Evolutionary conservation across 2,888 invertebrate species (phyloP), one percentile per base, ranked within the genome.

Genomic region (Acanthococcus lagerstroemiae): DNA sequence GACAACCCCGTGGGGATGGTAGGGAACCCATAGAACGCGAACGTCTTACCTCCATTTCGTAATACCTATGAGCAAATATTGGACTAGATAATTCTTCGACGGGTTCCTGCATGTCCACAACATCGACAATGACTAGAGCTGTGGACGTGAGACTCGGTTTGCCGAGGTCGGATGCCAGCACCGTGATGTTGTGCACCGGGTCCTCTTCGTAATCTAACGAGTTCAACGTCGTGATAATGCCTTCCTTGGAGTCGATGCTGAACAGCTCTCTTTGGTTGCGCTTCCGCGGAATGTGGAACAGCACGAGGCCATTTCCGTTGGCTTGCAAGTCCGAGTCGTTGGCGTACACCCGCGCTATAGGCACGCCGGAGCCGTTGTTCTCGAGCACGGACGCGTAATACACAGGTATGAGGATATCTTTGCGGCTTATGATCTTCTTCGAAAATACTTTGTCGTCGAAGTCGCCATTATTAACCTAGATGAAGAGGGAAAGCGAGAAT

Each of bases 141-240:
- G 87, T 87, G 0, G 90, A 86, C 67, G 87, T 89, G 3, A 88
- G 78, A 71, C 89, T 86, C 0, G 92, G 91, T 45, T 85, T 87
- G 0, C 92, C 92, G 63, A 91, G 79, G 77, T 93, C 92, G 1
- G 90, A 88, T 0, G 90, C 91, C 1, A 90, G 81, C 1, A 92
- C 82, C 0, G 89, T 87, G 1, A 92, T 79, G 73, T 90, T 90
- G 72, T 90, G 83, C 4, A 77, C 76, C 2, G 79, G 75, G 72
- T 83, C 81, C 25, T 76, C 79, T 76, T 89, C 88, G 73, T 84
- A 88, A 72, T 88, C 86, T 52, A 89, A 76, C 72, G 82, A 82
- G 0, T 84, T 83, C 1, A 85, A 82, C 0, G 89, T 90, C 6
- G 87, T 86, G 0, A 93, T 82, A 1, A 86, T 80, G 9, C 92